Evolutionary conservation across 2,888 invertebrate species (phyloP).

Genomic region (Vanessa cardui): DNA sequence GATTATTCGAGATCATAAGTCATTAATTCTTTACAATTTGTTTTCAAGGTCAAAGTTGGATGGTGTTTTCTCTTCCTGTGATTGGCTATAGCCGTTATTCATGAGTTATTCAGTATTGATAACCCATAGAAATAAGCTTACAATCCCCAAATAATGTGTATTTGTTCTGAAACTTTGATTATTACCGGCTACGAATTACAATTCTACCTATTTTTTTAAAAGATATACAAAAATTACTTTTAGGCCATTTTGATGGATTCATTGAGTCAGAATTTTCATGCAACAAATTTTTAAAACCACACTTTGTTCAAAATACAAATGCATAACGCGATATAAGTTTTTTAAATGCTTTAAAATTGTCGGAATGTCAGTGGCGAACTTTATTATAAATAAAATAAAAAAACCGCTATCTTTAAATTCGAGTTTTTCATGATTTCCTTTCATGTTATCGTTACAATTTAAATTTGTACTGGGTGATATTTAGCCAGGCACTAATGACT

Average conservation of each 20-base stretch:
- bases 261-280: not conserved
- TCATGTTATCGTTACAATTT: slow-evolving; percentile 9
- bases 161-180: slow-evolving; percentile 13
- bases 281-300: not conserved
- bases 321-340: not conserved
- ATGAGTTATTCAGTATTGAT: too few relatives aligned
- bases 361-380: slow-evolving; percentile 3
- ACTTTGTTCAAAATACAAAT: not conserved
- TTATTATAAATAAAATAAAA: not conserved
- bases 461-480: slow-evolving; percentile 33
- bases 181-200: slow-evolving; percentile 11
- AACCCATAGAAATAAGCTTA: not conserved
- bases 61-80: too few relatives aligned
- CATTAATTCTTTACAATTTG: too few relatives aligned
- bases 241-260: slow-evolving; percentile 23
- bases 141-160: slow-evolving; percentile 15
- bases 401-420: slow-evolving; percentile 4
- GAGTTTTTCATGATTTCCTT: not conserved
- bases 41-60: too few relatives aligned
- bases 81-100: too few relatives aligned
- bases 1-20: too few relatives aligned
- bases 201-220: slow-evolving; percentile 11
- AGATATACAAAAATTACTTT: not conserved
- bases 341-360: not conserved
- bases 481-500: slow-evolving; percentile 18